Conservation (phyloP, 1,140 invertebrate genomes). For the Antheraea mylitta region DNA sequence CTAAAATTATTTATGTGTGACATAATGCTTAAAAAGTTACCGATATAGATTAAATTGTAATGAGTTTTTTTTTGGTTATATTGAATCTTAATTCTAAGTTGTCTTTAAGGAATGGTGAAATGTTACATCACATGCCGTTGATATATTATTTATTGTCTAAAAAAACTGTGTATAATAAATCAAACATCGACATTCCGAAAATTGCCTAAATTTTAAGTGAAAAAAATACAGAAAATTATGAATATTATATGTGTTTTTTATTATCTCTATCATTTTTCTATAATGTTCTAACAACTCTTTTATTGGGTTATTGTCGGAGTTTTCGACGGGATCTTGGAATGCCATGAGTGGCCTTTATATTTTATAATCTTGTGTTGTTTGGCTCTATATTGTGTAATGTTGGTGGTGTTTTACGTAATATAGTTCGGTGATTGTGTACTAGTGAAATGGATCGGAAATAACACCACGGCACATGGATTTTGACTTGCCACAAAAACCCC, state of each 20-base stretch:
- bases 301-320: too few species aligned
- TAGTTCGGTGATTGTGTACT: too few species aligned
- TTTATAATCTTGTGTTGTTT: too few species aligned
- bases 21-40: slow-evolving; percentile 69
- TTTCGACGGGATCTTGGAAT: too few species aligned
- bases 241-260: not conserved
- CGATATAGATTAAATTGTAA: slow-evolving; percentile 63
- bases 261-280: not conserved
- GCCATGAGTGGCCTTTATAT: too few species aligned
- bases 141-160: slow-evolving; percentile 65
- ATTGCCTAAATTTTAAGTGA: slow-evolving; percentile 67
- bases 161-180: slow-evolving; percentile 62
- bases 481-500: too few species aligned
- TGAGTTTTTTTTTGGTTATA: slow-evolving; percentile 18
- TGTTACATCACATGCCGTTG: slow-evolving; percentile 65
- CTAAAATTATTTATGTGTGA: slow-evolving; percentile 69
- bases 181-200: slow-evolving; percentile 46
- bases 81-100: slow-evolving; percentile 8
- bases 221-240: slow-evolving; percentile 29
- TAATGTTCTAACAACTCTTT: too few species aligned
- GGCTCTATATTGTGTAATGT: too few species aligned
- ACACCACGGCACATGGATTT: too few species aligned
- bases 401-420: too few species aligned
- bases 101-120: slow-evolving; percentile 3
- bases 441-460: too few species aligned